Base-by-base conservation (phyloP, 2,888 invertebrate genomes). In the Tipula confusa region DNA sequence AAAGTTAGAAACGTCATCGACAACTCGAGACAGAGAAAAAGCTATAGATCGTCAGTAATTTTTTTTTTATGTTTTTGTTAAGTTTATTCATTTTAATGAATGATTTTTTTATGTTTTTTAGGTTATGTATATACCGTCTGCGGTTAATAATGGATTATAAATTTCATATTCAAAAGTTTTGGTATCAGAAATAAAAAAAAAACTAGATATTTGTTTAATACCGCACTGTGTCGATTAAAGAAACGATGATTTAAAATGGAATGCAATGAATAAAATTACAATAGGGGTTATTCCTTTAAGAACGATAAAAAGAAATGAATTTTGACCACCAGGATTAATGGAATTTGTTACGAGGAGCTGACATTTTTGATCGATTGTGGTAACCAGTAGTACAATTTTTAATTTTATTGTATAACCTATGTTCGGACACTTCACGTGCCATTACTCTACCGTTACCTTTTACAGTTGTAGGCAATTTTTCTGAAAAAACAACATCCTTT, bases 111-210 rank as follows among this genome's bases (percentile, higher is more conserved):
- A n/a, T n/a, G n/a, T n/a, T n/a, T 64, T 24, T 24, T 24, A 64
- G 64, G 24, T 24, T 64, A 64, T 64, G 64, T 64, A 64, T 33
- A 33, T 64, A 64, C 24, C 24, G 64, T 64, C 64, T 64, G 64
- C 64, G 64, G 64, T 64, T 64, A 64, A 64, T 64, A 64, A 64
- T 64, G 64, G 64, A 64, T 64, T 64, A 64, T 64, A 24, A 64
- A 64, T 64, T 64, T 64, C 24, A 24, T 64, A 64, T 64, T 64
- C 64, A 64, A 64, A 64, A 9, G 64, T 64, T 18, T 64, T 24
- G 64, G 24, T 64, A 64, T n/a, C 43, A 43, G 43, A 43, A n/a
- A 43, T 15, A 43, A n/a, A 43, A 43, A n/a, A n/a, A n/a, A 11
- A 7, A 48, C 48, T 48, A 43, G 13, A 43, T 43, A 15, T n/a